A percentile compares a stretch with the other conserved stretches of the same genome.
phyloP scores from a whole-genome alignment of 2,888 invertebrate genomes.

The Cetonia aurata region DNA sequence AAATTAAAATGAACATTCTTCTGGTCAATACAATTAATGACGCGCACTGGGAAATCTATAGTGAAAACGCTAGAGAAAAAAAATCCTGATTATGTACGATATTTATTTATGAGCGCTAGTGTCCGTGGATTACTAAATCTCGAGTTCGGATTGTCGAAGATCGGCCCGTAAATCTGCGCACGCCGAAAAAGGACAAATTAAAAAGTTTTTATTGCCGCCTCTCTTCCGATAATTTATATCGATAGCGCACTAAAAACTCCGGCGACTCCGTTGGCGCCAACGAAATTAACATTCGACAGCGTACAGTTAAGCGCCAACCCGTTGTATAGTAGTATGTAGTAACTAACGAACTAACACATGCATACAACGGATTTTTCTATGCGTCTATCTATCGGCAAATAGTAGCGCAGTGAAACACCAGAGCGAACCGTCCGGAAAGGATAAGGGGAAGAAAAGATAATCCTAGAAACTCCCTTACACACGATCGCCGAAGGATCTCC shows the following conservation, averaged over 20 bases:
- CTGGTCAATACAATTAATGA: no score
- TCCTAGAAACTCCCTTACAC: constrained; percentile 2
- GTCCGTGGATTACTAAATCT: not conserved
- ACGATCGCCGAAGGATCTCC: constrained; percentile 16
- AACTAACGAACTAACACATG: no score
- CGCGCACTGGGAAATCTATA: no score
- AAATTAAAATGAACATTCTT: no score
- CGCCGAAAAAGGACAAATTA: constrained; percentile 32
- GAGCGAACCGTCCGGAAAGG: not conserved
- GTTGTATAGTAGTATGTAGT: not conserved
- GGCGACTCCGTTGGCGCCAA: constrained; percentile 32
- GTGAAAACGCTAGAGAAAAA: no score
- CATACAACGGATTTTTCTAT: no score
- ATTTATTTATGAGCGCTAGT: no score
- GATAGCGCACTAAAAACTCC: constrained; percentile 34
- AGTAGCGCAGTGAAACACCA: no score
- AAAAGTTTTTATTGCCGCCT: constrained; percentile 36
- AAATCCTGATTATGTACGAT: no score
- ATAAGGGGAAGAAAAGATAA: constrained; percentile 15
- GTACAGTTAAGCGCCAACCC: constrained; percentile 9
- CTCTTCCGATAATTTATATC: constrained; percentile 32
- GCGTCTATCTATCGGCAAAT: no score
- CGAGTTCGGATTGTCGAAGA: constrained; percentile 3
- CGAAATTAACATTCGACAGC: constrained; percentile 33
- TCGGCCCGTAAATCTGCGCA: constrained; percentile 24